These are phyloP conservation scores for Volucella zonaria DNA, from an alignment of 2,888 invertebrate genomes.

Conservation along the genomic window DNA sequence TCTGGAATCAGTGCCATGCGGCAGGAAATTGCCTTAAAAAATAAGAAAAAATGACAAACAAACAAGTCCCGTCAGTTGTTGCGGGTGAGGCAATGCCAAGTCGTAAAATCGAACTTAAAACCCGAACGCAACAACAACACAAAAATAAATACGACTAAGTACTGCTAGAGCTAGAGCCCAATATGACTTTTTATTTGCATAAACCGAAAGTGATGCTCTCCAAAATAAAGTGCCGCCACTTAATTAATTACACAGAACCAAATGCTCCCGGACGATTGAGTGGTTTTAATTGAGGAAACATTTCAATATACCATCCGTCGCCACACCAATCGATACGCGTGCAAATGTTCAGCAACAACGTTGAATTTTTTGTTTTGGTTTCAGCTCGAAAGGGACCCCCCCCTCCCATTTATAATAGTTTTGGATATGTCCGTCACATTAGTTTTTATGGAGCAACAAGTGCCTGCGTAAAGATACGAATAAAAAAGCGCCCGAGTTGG, in stretches of 20 bases:
- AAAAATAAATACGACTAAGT: neutral
- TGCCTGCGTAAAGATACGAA: no score
- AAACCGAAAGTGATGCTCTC: conserved; percentile 63
- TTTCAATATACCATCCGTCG: neutral
- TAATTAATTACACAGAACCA: conserved; percentile 63
- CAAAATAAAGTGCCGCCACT: conserved; percentile 58
- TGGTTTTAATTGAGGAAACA: conserved; percentile 50
- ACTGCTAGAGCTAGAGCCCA: conserved; percentile 20
- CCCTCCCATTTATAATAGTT: no score
- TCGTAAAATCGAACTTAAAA: conserved; percentile 58
- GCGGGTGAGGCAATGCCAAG: conserved; percentile 44
- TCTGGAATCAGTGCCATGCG: conserved; percentile 49
- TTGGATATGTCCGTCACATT: no score
- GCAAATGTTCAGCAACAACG: neutral
- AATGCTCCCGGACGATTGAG: conserved; percentile 28
- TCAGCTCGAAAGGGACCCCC: neutral
- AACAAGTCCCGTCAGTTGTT: conserved; percentile 21
- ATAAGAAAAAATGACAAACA: conserved; percentile 56
- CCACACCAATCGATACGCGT: neutral
- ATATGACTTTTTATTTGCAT: conserved; percentile 66
- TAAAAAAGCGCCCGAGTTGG: no score
- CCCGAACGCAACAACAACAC: conserved; percentile 36
- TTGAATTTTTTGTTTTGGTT: conserved; percentile 5
- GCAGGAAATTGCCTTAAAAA: conserved; percentile 67
- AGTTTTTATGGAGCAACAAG: no score